Percentiles rank a stretch among this genome's conserved stretches.
These are phyloP conservation scores for Malurus alboscapulatus DNA, from an alignment of 2,113 vertebrate genomes.

Conservation along the genomic window DNA sequence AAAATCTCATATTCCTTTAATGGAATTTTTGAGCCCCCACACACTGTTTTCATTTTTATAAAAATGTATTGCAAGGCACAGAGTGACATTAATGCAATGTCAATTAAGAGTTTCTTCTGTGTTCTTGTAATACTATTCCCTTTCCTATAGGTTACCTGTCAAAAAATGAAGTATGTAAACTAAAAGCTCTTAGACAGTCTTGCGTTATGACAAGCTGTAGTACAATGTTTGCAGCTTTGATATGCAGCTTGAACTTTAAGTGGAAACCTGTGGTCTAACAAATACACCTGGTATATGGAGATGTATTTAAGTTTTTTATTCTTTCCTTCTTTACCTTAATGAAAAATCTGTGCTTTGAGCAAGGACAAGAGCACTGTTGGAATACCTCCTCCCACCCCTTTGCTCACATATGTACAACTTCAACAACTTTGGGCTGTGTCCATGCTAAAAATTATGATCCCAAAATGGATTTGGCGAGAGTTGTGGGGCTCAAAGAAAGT, in stretches of 20 bases:
- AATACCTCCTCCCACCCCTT: neutral
- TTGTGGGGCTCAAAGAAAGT: neutral
- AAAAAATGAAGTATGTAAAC: neutral
- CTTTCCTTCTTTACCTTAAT: neutral
- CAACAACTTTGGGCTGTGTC: neutral
- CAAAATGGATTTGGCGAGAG: neutral
- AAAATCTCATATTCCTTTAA: neutral
- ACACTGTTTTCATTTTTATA: neutral
- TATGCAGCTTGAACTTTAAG: constrained; percentile 11
- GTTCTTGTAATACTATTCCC: neutral
- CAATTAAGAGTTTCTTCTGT: neutral
- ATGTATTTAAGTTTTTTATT: neutral
- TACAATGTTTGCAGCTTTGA: neutral
- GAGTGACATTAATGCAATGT: neutral
- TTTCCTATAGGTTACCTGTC: neutral
- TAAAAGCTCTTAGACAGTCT: neutral
- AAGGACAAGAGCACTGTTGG: neutral
- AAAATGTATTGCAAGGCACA: neutral
- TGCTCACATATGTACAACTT: neutral
- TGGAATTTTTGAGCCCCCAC: neutral
- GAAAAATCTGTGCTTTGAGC: neutral
- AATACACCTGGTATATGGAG: neutral
- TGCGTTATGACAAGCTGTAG: neutral
- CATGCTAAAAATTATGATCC: neutral
- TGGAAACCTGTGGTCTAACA: neutral